Evolutionary conservation across 2,888 invertebrate genomes (phyloP).

Genomic region (Matsumyia berberina): DNA sequence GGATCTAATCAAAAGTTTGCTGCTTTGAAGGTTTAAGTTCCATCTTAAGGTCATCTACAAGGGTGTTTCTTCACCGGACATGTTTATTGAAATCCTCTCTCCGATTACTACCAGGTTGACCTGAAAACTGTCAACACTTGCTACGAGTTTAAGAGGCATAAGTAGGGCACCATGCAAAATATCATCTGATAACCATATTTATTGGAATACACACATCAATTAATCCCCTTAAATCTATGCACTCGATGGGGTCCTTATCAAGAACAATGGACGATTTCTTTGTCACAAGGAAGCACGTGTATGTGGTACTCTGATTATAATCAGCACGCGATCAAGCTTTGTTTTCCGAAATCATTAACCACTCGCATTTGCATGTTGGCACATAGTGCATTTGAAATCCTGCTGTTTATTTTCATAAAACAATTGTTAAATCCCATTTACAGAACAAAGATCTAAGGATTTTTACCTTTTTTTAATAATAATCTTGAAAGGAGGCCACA

Average conservation of each 20-base stretch:
- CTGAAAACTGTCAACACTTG: too few species aligned
- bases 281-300: constrained; percentile 61
- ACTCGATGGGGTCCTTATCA: constrained; percentile 1
- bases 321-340: constrained; percentile 60
- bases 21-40: too few species aligned
- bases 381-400: constrained; percentile 34
- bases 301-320: constrained; percentile 65
- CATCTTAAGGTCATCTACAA: too few species aligned
- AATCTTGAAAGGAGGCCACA: constrained; percentile 32
- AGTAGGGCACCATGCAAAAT: neutral
- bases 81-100: too few species aligned
- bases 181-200: neutral
- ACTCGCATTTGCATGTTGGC: constrained; percentile 40
- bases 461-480: constrained; percentile 31
- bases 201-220: constrained; percentile 7
- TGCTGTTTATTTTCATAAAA: constrained; percentile 74
- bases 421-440: constrained; percentile 63
- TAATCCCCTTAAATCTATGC: constrained; percentile 18
- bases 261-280: constrained; percentile 25
- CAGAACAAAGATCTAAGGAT: neutral
- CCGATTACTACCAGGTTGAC: too few species aligned
- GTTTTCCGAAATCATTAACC: constrained; percentile 62
- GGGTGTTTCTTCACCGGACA: too few species aligned
- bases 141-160: too few species aligned
- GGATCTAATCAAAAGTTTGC: too few species aligned